These are phyloP conservation scores for Terrapene triunguis DNA, from an alignment of 2,113 vertebrate species.

Conservation along the genomic window DNA sequence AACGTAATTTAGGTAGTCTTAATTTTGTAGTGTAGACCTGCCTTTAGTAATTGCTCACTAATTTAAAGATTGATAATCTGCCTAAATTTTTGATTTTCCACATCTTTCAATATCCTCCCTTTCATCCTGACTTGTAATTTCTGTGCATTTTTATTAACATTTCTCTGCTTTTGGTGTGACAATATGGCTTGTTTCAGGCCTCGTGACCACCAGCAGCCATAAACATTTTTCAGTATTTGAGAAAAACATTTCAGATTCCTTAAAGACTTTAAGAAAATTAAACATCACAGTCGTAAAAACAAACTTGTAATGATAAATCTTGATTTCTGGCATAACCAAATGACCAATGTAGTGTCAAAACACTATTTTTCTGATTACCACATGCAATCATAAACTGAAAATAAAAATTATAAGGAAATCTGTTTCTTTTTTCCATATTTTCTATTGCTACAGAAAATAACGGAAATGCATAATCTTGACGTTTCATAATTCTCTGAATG, in stretches of 20 bases:
- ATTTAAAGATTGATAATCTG: background rate
- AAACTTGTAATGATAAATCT: conserved; percentile 40
- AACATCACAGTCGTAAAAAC: conserved; percentile 7
- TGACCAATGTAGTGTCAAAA: background rate
- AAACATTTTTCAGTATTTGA: background rate
- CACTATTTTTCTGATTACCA: background rate
- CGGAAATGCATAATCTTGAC: background rate
- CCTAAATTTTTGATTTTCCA: background rate
- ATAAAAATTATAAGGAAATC: background rate
- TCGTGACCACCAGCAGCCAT: background rate
- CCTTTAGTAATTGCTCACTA: background rate
- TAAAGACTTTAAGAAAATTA: background rate
- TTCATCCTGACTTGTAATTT: background rate
- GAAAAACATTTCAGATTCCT: background rate
- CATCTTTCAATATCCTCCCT: background rate
- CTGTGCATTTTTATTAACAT: background rate
- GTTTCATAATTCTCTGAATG: background rate
- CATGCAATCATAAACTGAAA: background rate
- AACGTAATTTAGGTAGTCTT: too few relatives aligned
- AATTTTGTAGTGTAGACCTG: too few relatives aligned
- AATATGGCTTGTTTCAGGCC: background rate
- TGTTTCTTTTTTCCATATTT: background rate
- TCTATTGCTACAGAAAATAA: background rate
- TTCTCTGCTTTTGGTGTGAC: background rate
- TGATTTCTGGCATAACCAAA: background rate